Evolutionary conservation across 2,888 invertebrate genomes (phyloP), one percentile per base, ranked within the genome.

Genomic region (Calliopum simillimum): DNA sequence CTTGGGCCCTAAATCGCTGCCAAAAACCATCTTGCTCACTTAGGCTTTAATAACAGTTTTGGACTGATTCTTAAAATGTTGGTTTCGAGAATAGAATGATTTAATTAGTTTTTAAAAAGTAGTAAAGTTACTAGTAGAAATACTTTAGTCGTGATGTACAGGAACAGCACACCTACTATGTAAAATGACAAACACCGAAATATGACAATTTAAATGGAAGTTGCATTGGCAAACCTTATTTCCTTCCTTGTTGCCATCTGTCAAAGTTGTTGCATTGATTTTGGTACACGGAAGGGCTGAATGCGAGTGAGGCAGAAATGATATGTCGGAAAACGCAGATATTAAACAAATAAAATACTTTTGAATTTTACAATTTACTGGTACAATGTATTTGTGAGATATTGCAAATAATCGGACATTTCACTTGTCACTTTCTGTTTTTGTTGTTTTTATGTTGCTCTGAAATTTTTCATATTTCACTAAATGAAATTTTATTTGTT

Each of bases 161-260:
- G 8, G 55, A 55, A n/a, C 4, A 19, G 19, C 14, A n/a, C n/a
- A n/a, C n/a, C n/a, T n/a, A 53, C 33, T 33, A 33, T 8, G 33
- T 1, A 19, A 23, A 53, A 44, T 44, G 56, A 79, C 76, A 78
- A 79, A 82, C 80, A 82, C 80, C 80, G 84, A 84, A 85, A 81
- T 79, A 83, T 76, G 81, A 80, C 82, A 82, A 84, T 84, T 85
- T 83, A 83, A 83, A 81, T 82, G 82, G 83, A 83, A 83, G 79
- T 79, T 78, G 78, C 79, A 75, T 73, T 71, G 73, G 71, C 71
- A 79, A 78, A n/a, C n/a, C n/a, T n/a, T 81, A 81, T 78, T 77
- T 78, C 80, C 76, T 3, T 46, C 56, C n/a, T 23, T 19, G 19
- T 43, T 59, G 16, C 12, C 21, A 53, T 53, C 21, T 53, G 53